Conservation (phyloP, 1,140 invertebrate species). For the Xylocopa sonorina region DNA sequence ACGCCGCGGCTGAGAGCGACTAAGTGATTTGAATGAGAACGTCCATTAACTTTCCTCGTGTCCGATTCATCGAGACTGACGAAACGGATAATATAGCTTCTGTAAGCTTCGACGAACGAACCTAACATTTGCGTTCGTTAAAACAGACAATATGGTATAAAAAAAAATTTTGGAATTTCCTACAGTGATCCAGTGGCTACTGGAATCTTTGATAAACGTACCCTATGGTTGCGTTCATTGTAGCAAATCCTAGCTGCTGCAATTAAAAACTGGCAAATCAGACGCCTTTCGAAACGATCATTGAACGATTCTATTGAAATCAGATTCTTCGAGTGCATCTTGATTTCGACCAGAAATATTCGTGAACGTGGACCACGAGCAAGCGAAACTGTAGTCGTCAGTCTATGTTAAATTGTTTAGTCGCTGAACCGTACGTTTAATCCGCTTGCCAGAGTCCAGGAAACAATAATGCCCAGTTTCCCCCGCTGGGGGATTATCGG, state of each 20-base stretch:
- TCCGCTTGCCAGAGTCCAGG: background rate
- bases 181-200: too few relatives aligned
- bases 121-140: background rate
- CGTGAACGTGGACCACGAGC: too few relatives aligned
- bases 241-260: too few relatives aligned
- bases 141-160: too few relatives aligned
- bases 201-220: background rate
- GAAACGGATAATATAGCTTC: background rate
- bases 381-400: background rate
- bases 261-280: background rate
- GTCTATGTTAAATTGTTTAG: conserved; percentile 1
- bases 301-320: background rate
- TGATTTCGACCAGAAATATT: background rate
- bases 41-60: background rate
- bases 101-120: background rate
- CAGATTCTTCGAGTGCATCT: background rate
- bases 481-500: background rate
- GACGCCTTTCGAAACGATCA: background rate
- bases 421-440: conserved; percentile 9
- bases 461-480: background rate
- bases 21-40: background rate
- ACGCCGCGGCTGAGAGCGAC: too few relatives aligned
- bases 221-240: background rate
- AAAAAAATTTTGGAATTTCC: too few relatives aligned
- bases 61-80: background rate